Base-by-base conservation (phyloP, 2,797 vertebrate genomes). In the Anabacerthia variegaticeps region DNA sequence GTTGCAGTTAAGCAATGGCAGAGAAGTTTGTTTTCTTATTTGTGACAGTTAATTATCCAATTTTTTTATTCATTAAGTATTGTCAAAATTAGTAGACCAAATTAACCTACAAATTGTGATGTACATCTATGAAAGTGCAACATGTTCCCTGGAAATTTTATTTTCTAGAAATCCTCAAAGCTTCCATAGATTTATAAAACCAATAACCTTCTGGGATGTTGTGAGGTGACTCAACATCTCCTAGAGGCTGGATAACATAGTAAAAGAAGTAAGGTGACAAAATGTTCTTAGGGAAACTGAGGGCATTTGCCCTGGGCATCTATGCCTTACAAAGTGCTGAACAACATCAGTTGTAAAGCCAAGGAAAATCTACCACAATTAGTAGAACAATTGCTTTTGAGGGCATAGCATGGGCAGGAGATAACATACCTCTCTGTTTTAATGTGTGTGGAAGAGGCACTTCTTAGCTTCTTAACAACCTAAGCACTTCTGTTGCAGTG, bases 361-460 rank as follows among this genome's bases (percentile, higher is more conserved):
- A 15, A 67, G 21, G 26, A 59, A 71, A 74, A 77, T 44, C 44
- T 26, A 17, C 7, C 61, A 17, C 19, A 17, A 1, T 3, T 49
- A 49, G 14, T 52, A 43, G 5, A 67, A 48, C 20, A 69, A 21
- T 14, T 63, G 7, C 19, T 83, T 73, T 56, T 65, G n/a, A 36
- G 13, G 8, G 2, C 21, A 39, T 16, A 6, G 8, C 14, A 2
- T 0, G 0, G 10, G 7, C 3, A 26, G 32, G 49, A 82, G 26
- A 28, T 17, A 46, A 43, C 10, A 41, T 18, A 34, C 4, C 2
- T 76, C 10, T 88, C 19, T 85, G 6, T 19, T 44, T 82, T 46
- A 16, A 55, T 26, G 12, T 18, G 24, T 0, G 0, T 52, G 28
- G 37, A 92, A 79, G 21, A 58, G 10, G 1, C 72, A 17, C 5